These are phyloP conservation scores for Acanthis flammea DNA, from an alignment of 2,797 vertebrate genomes.

Conservation along the genomic window DNA sequence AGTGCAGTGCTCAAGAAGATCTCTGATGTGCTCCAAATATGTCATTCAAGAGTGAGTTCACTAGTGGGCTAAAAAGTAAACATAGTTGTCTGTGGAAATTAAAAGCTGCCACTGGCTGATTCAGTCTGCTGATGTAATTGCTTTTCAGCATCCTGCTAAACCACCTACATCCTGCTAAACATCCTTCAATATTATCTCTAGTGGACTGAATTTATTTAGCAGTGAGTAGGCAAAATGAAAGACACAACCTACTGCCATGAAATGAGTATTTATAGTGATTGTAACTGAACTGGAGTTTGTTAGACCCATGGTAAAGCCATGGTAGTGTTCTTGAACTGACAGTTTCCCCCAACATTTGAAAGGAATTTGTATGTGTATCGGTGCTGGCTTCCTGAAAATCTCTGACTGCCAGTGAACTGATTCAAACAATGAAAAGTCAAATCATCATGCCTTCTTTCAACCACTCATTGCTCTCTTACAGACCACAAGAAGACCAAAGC, in stretches of 20 bases:
- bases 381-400: constrained; percentile 65
- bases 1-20: not conserved
- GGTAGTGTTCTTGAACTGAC: constrained; percentile 66
- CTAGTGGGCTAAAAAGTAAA: not conserved
- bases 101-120: not conserved
- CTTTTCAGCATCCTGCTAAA: not conserved
- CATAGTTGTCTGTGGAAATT: not conserved
- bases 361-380: constrained; percentile 74
- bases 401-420: constrained; percentile 65
- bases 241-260: constrained; percentile 55
- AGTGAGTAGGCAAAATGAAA: not conserved
- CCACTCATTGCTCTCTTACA: constrained; percentile 58
- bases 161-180: not conserved
- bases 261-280: constrained; percentile 39
- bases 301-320: constrained; percentile 36
- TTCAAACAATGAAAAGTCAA: constrained; percentile 69
- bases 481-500: constrained; percentile 45
- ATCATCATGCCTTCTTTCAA: constrained; percentile 40
- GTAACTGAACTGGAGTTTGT: constrained; percentile 52
- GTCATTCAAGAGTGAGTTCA: not conserved
- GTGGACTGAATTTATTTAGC: not conserved
- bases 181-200: not conserved
- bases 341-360: constrained; percentile 36
- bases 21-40: not conserved
- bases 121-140: not conserved